Conservation (phyloP, 2,113 vertebrate genomes). For the Anolis sagrei region DNA sequence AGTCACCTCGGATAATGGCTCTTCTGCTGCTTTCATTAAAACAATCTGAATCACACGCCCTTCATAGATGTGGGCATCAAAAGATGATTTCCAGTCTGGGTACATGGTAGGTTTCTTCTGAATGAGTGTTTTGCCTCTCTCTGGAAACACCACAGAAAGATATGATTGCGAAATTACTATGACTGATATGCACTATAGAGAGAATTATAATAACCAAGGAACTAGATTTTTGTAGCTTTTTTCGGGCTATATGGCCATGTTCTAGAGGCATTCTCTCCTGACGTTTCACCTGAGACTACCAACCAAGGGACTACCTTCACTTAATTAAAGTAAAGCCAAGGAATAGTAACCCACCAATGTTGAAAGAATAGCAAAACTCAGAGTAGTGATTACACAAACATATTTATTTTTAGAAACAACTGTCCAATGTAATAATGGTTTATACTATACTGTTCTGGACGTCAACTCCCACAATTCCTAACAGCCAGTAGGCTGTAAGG, state of each 20-base stretch:
- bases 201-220: background rate
- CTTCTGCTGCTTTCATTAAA: conserved; percentile 94
- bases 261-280: no score
- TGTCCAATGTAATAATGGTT: background rate
- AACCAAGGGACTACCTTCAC: background rate
- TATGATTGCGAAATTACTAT: background rate
- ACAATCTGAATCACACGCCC: conserved; percentile 95
- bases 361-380: background rate
- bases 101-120: conserved; percentile 98
- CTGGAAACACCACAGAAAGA: conserved; percentile 67
- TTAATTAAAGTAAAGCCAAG: conserved; percentile 17
- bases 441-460: no score
- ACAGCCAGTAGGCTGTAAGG: no score
- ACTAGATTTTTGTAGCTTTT: no score
- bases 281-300: no score
- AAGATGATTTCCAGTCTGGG: conserved; percentile 92
- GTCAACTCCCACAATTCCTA: no score
- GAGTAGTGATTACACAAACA: background rate
- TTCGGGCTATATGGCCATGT: no score
- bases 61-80: conserved; percentile 96
- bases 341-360: background rate
- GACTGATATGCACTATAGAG: background rate
- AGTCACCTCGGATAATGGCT: conserved; percentile 91
- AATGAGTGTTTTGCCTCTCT: conserved; percentile 93
- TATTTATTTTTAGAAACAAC: background rate